These are phyloP conservation scores for Tympanoctomys barrerae DNA, from an alignment of 2,797 vertebrate species.

Conservation along the genomic window DNA sequence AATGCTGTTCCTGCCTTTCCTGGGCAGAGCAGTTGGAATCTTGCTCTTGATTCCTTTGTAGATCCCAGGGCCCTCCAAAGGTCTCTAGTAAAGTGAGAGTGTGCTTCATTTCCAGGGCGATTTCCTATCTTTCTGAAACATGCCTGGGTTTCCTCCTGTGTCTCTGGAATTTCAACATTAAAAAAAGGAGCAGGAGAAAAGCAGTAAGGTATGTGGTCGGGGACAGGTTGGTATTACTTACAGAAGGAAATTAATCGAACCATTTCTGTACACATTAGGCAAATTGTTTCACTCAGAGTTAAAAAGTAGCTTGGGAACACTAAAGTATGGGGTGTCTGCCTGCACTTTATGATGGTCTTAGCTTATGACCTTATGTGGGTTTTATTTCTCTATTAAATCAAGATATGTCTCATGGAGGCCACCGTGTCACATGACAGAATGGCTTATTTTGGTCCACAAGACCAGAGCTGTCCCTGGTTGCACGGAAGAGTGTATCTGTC, in stretches of 20 bases:
- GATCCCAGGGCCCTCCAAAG: slow-evolving; percentile 35
- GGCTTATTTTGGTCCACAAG: slow-evolving; percentile 7
- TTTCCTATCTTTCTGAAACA: slow-evolving; percentile 31
- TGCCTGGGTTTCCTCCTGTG: slow-evolving; percentile 2
- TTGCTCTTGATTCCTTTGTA: slow-evolving; percentile 53
- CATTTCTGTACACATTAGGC: slow-evolving; percentile 87
- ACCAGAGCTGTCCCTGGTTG: slow-evolving; percentile 61
- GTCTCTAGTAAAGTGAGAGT: slow-evolving; percentile 50
- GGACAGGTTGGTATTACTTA: slow-evolving; percentile 87
- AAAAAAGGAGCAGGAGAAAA: slow-evolving; percentile 43
- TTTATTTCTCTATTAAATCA: slow-evolving; percentile 89
- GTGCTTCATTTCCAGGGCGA: slow-evolving; percentile 61
- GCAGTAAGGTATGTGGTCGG: slow-evolving; percentile 67
- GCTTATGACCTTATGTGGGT: slow-evolving; percentile 86
- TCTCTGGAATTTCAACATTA: slow-evolving; percentile 4
- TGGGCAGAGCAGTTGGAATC: slow-evolving; percentile 7
- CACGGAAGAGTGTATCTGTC: slow-evolving; percentile 49
- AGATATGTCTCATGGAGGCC: slow-evolving; percentile 80
- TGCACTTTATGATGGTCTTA: slow-evolving; percentile 87
- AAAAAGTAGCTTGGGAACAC: slow-evolving; percentile 88
- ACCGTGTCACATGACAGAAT: neutral
- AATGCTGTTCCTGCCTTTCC: slow-evolving; percentile 53
- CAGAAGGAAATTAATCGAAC: slow-evolving; percentile 87
- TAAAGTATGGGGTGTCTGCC: slow-evolving; percentile 87
- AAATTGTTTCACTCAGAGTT: slow-evolving; percentile 88